These are phyloP conservation scores for Austrofundulus limnaeus DNA, from an alignment of 2,113 vertebrate species.

Conservation along the genomic window DNA sequence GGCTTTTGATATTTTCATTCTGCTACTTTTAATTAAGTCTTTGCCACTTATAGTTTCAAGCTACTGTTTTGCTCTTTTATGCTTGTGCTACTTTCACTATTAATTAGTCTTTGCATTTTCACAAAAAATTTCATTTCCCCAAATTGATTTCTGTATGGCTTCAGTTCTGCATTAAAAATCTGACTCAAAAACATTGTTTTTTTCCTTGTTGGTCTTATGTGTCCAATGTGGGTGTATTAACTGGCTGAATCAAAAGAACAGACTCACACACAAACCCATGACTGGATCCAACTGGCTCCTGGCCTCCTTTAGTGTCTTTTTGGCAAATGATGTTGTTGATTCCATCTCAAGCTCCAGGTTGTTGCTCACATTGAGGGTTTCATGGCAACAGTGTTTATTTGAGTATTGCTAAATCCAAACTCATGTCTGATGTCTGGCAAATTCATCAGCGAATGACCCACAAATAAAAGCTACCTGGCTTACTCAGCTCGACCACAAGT, in stretches of 20 bases:
- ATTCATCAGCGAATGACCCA: constrained; percentile 39
- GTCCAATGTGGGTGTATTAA: constrained; percentile 36
- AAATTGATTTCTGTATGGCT: not conserved
- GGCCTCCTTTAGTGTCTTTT: constrained; percentile 23
- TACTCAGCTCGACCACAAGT: not conserved
- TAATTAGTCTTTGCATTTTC: not conserved
- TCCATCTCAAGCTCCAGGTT: constrained; percentile 34
- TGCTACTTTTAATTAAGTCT: not conserved
- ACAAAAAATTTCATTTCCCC: no score
- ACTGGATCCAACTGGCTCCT: constrained; percentile 38
- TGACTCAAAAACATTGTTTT: constrained; percentile 32
- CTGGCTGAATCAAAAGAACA: constrained; percentile 34
- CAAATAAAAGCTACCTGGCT: constrained; percentile 18
- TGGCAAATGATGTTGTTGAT: constrained; percentile 44
- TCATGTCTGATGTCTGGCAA: constrained; percentile 48
- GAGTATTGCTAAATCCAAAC: constrained; percentile 20
- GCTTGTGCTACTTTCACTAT: no score
- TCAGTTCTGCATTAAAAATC: not conserved
- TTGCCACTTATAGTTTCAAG: constrained; percentile 1
- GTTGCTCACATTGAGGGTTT: constrained; percentile 32
- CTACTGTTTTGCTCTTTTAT: no score
- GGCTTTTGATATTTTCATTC: not conserved
- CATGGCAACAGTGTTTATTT: constrained; percentile 61
- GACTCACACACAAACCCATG: constrained; percentile 1
- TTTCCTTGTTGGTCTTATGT: constrained; percentile 38